phyloP scores from a whole-genome alignment of 1,140 invertebrate species.

The Drosophila nigrodunni region DNA sequence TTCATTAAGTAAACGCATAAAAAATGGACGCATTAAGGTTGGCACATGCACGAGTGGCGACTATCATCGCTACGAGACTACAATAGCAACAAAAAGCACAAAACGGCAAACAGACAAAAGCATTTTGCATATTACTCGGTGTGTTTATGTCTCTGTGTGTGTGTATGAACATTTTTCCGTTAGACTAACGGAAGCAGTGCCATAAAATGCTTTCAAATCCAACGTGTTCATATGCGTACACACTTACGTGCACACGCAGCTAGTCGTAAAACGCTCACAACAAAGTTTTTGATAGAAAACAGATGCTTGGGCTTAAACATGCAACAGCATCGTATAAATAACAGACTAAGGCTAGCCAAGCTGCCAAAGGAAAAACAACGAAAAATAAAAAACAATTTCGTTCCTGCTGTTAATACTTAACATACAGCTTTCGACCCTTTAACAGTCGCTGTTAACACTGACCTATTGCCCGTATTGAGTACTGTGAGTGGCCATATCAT shows the following conservation, averaged over 20 bases:
- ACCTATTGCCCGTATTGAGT: conserved; percentile 57
- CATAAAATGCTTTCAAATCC: conserved; percentile 66
- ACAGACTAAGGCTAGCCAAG: conserved; percentile 76
- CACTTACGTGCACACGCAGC: conserved; percentile 30
- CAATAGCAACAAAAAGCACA: conserved; percentile 23
- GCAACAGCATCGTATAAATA: conserved; percentile 77
- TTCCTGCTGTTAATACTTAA: conserved; percentile 22
- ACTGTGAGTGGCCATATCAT: conserved; percentile 23
- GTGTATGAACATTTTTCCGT: conserved; percentile 71
- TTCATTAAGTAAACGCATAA: conserved; percentile 58
- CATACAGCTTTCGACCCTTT: background rate
- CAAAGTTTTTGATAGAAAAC: conserved; percentile 70
- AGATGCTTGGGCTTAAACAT: conserved; percentile 68
- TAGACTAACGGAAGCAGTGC: conserved; percentile 72
- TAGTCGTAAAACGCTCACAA: conserved; percentile 53
- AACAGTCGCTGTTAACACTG: conserved; percentile 68
- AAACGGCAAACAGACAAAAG: conserved; percentile 47
- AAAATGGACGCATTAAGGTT: conserved; percentile 43
- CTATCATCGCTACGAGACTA: conserved; percentile 44
- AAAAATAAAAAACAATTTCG: conserved; percentile 21
- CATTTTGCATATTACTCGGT: conserved; percentile 57
- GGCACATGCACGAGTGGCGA: conserved; percentile 42
- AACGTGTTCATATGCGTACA: conserved; percentile 48
- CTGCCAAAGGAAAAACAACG: conserved; percentile 43
- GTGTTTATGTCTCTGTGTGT: conserved; percentile 26